Conservation (phyloP, 2,797 vertebrate species). For the Rhodeus uyekii region DNA sequence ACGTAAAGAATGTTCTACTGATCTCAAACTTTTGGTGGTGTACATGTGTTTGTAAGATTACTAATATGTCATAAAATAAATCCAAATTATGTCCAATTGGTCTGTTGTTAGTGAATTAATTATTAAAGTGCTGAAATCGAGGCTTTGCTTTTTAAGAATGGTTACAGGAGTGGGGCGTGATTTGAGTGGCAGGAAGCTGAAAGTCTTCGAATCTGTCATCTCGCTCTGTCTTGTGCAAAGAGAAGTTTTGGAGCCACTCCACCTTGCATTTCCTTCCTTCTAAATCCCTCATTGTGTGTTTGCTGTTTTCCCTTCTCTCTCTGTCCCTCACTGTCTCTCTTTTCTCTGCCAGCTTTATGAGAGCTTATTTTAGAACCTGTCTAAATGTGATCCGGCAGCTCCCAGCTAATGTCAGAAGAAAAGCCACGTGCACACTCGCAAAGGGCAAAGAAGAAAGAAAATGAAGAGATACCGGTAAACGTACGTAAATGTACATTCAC, state of each 20-base stretch:
- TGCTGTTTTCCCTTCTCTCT: conserved; percentile 11
- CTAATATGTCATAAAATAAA: neutral
- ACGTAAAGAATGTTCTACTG: neutral
- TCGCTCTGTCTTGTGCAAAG: neutral
- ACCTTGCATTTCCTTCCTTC: conserved; percentile 26
- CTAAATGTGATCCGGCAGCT: conserved; percentile 51
- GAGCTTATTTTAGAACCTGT: conserved; percentile 52
- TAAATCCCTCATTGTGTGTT: conserved; percentile 36
- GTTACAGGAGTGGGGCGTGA: neutral
- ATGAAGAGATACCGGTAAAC: neutral
- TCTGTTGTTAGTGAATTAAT: neutral
- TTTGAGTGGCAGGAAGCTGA: conserved; percentile 20
- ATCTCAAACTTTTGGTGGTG: neutral
- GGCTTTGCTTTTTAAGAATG: conserved; percentile 14
- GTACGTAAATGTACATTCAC: conserved; percentile 26
- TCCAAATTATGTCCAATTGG: neutral
- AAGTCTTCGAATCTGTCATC: conserved; percentile 16
- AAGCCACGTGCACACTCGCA: conserved; percentile 33
- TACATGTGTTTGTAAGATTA: neutral
- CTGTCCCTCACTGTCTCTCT: neutral
- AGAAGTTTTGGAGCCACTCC: conserved; percentile 18
- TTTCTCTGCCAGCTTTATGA: conserved; percentile 21
- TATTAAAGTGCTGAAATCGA: neutral
- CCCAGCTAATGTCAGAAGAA: conserved; percentile 37
- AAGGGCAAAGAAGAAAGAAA: conserved; percentile 2